phyloP scores from a whole-genome alignment of 2,113 vertebrate species.

The Lepus timidus region DNA sequence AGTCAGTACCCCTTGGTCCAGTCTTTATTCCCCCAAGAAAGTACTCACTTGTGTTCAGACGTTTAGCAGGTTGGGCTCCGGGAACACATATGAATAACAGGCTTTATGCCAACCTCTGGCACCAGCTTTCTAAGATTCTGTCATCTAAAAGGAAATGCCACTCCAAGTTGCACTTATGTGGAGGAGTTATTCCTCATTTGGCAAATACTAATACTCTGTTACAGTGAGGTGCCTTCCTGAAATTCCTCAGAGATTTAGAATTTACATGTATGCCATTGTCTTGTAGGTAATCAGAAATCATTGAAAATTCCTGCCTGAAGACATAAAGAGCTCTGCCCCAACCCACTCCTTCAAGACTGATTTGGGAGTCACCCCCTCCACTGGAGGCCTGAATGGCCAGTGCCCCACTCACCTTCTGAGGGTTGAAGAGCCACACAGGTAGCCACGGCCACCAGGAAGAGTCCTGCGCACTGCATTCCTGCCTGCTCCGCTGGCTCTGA shows the following conservation, averaged over 20 bases:
- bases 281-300: neutral
- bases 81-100: neutral
- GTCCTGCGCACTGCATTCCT: conserved; percentile 80
- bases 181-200: neutral
- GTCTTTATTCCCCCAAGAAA: neutral
- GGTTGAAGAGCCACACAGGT: conserved; percentile 54
- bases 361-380: neutral
- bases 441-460: conserved; percentile 64
- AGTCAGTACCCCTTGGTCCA: neutral
- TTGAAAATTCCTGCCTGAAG: neutral
- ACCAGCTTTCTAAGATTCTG: neutral
- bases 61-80: neutral
- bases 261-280: neutral
- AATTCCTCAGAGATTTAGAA: neutral
- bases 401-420: conserved; percentile 84
- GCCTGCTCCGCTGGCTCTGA: rapidly evolving
- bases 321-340: neutral
- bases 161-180: neutral
- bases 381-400: neutral
- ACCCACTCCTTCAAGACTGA: neutral
- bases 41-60: neutral
- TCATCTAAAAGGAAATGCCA: neutral
- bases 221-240: neutral
- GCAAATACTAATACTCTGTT: no score
- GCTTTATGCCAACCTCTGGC: neutral